Evolutionary conservation across 2,888 invertebrate genomes (phyloP).

Genomic region (Hemistola chrysoprasaria): DNA sequence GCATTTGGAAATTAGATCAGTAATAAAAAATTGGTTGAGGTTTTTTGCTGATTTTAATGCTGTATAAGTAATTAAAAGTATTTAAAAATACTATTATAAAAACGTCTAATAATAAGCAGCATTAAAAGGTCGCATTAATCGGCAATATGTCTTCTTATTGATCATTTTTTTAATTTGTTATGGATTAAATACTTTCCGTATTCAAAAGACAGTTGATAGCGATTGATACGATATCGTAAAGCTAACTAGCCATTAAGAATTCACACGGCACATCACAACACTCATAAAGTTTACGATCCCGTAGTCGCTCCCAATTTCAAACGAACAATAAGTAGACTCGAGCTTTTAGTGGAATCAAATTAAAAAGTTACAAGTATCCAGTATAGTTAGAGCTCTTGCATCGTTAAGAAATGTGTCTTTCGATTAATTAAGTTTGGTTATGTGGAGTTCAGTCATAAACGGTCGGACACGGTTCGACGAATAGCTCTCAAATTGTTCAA

Average conservation of each 20-base stretch:
- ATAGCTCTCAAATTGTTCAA: conserved; percentile 67
- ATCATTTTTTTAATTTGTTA: too few species aligned
- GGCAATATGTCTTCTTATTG: too few species aligned
- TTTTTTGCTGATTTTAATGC: too few species aligned
- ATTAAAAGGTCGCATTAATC: too few species aligned
- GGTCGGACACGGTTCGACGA: conserved; percentile 66
- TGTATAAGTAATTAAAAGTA: too few species aligned
- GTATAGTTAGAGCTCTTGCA: conserved; percentile 33
- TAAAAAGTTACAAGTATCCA: conserved; percentile 41
- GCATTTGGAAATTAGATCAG: too few species aligned
- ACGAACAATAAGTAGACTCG: conserved; percentile 44
- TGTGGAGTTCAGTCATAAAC: conserved; percentile 39
- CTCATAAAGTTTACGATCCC: conserved; percentile 66
- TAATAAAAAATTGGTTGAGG: too few species aligned
- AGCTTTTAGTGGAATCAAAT: conserved; percentile 40
- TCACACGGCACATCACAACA: conserved; percentile 61
- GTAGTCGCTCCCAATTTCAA: conserved; percentile 57
- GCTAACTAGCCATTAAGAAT: conserved; percentile 53
- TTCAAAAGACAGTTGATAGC: conserved; percentile 40
- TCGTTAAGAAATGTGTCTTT: conserved; percentile 20
- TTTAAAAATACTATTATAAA: too few species aligned
- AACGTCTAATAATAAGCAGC: too few species aligned
- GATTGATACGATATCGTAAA: conserved; percentile 27
- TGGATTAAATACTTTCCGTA: conserved; percentile 18
- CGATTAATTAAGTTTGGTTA: conserved; percentile 23